Evolutionary conservation across 2,888 invertebrate species (phyloP), one percentile per base, ranked within the genome.

Genomic region (Eristalinus sepulchralis): DNA sequence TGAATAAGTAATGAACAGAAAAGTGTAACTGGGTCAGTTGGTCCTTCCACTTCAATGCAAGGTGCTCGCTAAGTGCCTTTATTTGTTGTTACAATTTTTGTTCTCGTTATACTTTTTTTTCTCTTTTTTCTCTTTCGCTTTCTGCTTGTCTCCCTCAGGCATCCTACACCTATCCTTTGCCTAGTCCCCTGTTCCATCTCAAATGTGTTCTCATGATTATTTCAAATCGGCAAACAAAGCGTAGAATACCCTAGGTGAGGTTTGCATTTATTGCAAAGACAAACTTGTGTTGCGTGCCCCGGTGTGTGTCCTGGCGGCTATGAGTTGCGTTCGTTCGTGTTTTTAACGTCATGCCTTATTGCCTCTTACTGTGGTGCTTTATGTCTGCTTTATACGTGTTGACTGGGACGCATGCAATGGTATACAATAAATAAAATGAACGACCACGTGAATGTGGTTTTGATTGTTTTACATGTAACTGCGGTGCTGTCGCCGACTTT

Each of bases 31-130:
- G 72, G 81, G 81, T 81, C 81, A 81, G 81, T 81, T 81, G 81
- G 81, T 81, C 81, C 75, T 81, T 81, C 81, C 75, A 81, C 81
- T 81, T 75, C 81, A 81, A 75, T 75, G 81, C 68, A 81, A 81
- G 81, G 81, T 81, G 81, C 75, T 75, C 68, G 57, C 57, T 75
- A 81, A 81, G 81, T 81, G 68, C 75, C 73, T 67, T 81, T 81
- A 73, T 73, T 81, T 75, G 75, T 75, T 81, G 73, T 63, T 73
- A 68, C 27, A 75, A 73, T 63, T 62, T 78, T 55, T 62, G 13
- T 36, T 27, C 13, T 13, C 11, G 17, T 64, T 24, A 22, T 1
- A 47, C 13, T 24, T 24, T 20, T 39, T 64, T 36, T 8, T 71
- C 20, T 33, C 33, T 13, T n/a, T 33, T n/a, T n/a, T 24, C 22